phyloP scores from a whole-genome alignment of 2,797 vertebrate genomes.

The Vireo griseus region DNA sequence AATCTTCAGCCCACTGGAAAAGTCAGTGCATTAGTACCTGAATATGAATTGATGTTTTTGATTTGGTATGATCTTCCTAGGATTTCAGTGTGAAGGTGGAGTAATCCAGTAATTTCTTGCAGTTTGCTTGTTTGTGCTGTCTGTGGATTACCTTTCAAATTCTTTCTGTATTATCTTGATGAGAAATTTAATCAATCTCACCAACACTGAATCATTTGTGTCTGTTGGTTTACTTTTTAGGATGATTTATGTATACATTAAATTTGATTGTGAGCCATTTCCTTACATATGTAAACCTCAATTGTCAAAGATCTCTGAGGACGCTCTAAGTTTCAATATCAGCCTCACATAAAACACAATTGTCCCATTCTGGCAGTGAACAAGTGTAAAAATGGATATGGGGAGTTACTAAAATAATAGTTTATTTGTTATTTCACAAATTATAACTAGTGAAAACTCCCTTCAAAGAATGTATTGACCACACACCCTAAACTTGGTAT shows the following conservation, averaged over 20 bases:
- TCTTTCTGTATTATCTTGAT: not conserved
- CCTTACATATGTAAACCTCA: not conserved
- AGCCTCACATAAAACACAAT: not conserved
- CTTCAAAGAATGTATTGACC: not conserved
- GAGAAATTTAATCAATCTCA: not conserved
- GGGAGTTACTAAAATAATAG: not conserved
- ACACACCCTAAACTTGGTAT: not conserved
- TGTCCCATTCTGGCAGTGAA: not conserved
- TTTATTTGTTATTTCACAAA: not conserved
- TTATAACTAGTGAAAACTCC: not conserved
- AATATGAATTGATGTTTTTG: slow-evolving; percentile 19
- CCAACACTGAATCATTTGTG: not conserved
- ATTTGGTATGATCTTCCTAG: not conserved
- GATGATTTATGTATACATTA: not conserved
- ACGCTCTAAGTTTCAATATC: not conserved
- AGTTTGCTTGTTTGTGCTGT: not conserved
- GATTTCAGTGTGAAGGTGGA: not conserved
- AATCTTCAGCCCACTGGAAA: not conserved
- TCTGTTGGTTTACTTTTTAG: not conserved
- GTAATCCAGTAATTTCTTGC: not conserved
- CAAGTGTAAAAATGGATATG: not conserved
- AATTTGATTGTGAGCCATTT: not conserved
- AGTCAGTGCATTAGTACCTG: not conserved
- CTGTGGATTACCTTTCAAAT: not conserved
- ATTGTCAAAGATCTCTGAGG: not conserved